A percentile compares a stretch with the other conserved stretches of the same genome.
Conservation (phyloP, 2,797 vertebrate genomes). For the Tapirus indicus region DNA sequence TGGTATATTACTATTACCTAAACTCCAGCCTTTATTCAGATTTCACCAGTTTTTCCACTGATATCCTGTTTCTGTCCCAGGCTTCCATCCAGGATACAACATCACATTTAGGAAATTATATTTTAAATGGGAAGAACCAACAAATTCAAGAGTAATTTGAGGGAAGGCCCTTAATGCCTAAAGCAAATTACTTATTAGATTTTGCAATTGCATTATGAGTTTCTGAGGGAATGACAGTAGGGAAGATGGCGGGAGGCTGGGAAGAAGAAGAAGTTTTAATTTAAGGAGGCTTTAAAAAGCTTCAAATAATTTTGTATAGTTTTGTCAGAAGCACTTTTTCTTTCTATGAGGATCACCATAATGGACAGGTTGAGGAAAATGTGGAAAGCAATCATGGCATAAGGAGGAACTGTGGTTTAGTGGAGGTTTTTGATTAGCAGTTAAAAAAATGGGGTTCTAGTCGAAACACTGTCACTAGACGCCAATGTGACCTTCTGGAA, state of each 20-base stretch:
- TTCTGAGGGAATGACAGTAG: not conserved
- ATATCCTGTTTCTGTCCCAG: not conserved
- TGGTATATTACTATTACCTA: slow-evolving; percentile 12
- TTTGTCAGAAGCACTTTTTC: not conserved
- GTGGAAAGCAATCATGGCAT: not conserved
- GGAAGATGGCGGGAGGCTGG: not conserved
- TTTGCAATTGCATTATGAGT: slow-evolving; percentile 3
- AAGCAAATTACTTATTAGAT: not conserved
- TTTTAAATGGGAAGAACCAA: not conserved
- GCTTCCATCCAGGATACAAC: slow-evolving; percentile 7
- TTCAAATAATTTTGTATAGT: not conserved
- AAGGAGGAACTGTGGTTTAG: not conserved
- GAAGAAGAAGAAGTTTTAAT: not conserved
- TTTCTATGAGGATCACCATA: not conserved
- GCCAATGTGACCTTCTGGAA: not conserved
- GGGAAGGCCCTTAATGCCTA: not conserved
- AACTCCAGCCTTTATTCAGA: slow-evolving; percentile 24
- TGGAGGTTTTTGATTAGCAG: not conserved
- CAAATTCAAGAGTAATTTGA: slow-evolving; percentile 16
- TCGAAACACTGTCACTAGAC: not conserved
- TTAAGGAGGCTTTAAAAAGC: slow-evolving; percentile 4
- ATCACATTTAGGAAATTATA: slow-evolving; percentile 44
- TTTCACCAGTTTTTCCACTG: slow-evolving; percentile 44
- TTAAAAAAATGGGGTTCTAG: not conserved
- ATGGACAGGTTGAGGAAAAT: not conserved